Evolutionary conservation across 2,888 invertebrate genomes (phyloP), one percentile per base, ranked within the genome.

Genomic region (Siphlonurus alternatus): DNA sequence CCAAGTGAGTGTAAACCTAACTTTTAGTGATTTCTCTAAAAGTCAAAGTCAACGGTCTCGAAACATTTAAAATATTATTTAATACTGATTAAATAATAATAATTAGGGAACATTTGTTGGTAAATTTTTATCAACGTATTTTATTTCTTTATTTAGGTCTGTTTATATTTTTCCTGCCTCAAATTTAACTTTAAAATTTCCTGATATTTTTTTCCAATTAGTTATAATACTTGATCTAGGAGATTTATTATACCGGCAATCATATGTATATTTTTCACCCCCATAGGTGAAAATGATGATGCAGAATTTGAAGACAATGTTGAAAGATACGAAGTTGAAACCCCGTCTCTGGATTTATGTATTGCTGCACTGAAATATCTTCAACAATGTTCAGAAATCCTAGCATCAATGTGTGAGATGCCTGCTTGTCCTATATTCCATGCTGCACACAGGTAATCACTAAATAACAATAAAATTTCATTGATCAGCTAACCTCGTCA

Each of bases 321-420:
- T n/a, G 56, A 56, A 56, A 56, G 22, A 22, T 56, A 56, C 20
- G 56, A 54, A 19, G 54, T 51, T 19, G 65, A 65, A 51, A 53
- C 38, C 25, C 67, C 67, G 22, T 65, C 66, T 25, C 61, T 71
- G 1, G 79, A 85, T 75, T 77, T 88, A 78, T 83, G 85, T 74
- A 77, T 86, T 72, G 89, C 92, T 72, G 92, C 93, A 0, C 76
- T 96, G 25, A 88, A 88, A 70, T 89, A 93, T 72, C 78, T 96
- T 25, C 85, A 91, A 72, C 89, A 86, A 69, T 94, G 93, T 73
- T 89, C 89, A 65, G 86, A 87, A 67, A 93, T 95, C 69, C 77
- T 96, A 63, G 87, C 89, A 2, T 89, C 90, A 76, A 93, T 95
- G 93, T 92, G 90, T 75, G 87, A 86, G 71, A 94, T 95, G 93